These are phyloP conservation scores for Limnephilus rhombicus DNA, from an alignment of 2,888 invertebrate genomes.

Conservation along the genomic window DNA sequence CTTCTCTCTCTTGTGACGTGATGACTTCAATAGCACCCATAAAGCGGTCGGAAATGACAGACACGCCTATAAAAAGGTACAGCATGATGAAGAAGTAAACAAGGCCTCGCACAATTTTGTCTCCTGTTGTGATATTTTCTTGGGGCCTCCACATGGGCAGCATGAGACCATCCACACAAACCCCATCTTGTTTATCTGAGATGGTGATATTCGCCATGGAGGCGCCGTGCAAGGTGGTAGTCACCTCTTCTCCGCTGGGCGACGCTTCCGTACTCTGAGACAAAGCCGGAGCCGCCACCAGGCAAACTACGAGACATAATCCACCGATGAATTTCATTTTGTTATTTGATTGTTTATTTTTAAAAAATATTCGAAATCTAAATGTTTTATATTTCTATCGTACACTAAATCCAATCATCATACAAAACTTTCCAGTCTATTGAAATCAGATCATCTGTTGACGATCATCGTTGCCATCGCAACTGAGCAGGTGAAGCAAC, in stretches of 20 bases:
- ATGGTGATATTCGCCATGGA: background rate
- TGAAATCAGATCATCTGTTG: conserved; percentile 4
- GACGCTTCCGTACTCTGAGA: conserved; percentile 72
- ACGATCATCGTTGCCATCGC: background rate
- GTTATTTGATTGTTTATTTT: conserved; percentile 20
- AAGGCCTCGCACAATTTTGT: conserved; percentile 90
- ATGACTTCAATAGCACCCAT: conserved; percentile 99
- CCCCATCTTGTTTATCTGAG: conserved; percentile 66
- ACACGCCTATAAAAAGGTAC: conserved; percentile 99
- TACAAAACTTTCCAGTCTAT: background rate
- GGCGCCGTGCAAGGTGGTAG: background rate
- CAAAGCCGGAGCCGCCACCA: conserved; percentile 51
- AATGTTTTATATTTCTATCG: conserved; percentile 6
- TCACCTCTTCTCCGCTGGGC: conserved; percentile 71
- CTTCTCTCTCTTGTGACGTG: conserved; percentile 97
- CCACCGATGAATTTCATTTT: conserved; percentile 53
- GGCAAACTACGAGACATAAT: conserved; percentile 55
- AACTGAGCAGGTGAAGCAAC: background rate
- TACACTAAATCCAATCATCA: conserved; percentile 15
- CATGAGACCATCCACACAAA: conserved; percentile 90
- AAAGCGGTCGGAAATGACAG: conserved; percentile 98
- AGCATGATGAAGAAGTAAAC: conserved; percentile 93
- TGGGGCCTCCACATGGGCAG: conserved; percentile 94
- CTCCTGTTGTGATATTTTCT: conserved; percentile 85
- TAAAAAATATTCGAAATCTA: background rate